Evolutionary conservation across 2,888 invertebrate genomes (phyloP).

Genomic region (Catocala nupta): DNA sequence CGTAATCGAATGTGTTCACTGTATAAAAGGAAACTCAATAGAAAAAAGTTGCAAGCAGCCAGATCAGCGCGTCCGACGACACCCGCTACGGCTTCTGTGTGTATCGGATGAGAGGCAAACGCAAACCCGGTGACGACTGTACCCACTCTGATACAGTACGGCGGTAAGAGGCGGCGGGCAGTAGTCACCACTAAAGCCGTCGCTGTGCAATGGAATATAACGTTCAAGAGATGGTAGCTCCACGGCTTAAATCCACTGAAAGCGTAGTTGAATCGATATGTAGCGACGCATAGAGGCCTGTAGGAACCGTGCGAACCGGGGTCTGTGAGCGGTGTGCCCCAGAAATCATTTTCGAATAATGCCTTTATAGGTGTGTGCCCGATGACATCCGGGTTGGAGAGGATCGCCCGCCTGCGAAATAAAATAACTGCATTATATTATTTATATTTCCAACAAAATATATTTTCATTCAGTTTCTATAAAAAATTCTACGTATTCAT

Average conservation of each 20-base stretch:
- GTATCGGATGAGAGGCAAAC: slow-evolving; percentile 98
- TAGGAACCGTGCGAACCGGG: slow-evolving; percentile 99
- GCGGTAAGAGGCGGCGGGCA: slow-evolving; percentile 90
- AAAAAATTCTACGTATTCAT: slow-evolving; percentile 19
- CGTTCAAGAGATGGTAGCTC: slow-evolving; percentile 95
- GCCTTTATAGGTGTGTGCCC: slow-evolving; percentile 94
- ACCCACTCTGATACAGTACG: slow-evolving; percentile 89
- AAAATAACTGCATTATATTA: slow-evolving; percentile 61
- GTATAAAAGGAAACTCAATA: slow-evolving; percentile 95
- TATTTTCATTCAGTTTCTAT: slow-evolving; percentile 13
- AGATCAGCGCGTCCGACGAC: slow-evolving; percentile 98
- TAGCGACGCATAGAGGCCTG: slow-evolving; percentile 96
- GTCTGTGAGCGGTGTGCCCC: slow-evolving; percentile 98
- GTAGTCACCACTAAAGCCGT: slow-evolving; percentile 94
- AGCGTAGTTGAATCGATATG: slow-evolving; percentile 94
- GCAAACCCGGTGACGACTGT: slow-evolving; percentile 93
- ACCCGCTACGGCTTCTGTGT: slow-evolving; percentile 98
- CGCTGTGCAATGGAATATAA: slow-evolving; percentile 94
- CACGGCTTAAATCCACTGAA: slow-evolving; percentile 92
- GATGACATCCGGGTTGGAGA: slow-evolving; percentile 97
- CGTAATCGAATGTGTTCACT: slow-evolving; percentile 91
- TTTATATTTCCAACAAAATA: slow-evolving; percentile 24
- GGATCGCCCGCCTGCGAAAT: slow-evolving; percentile 95
- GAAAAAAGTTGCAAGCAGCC: slow-evolving; percentile 96
- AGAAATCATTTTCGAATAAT: slow-evolving; percentile 97